Evolutionary conservation across 2,797 vertebrate genomes (phyloP).

Genomic region (Lutjanus campechanus): DNA sequence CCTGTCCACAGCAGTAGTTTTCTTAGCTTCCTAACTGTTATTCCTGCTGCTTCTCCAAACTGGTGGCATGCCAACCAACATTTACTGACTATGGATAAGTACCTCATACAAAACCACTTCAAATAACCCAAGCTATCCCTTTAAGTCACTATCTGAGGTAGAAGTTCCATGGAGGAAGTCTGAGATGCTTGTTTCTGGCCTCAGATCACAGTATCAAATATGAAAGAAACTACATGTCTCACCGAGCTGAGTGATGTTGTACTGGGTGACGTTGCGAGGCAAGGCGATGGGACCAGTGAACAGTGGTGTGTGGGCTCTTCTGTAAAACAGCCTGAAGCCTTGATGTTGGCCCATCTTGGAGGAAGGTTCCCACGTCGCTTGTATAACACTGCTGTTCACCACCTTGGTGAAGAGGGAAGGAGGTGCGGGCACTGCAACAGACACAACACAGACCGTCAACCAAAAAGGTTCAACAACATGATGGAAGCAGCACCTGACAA

Average conservation of each 20-base stretch:
- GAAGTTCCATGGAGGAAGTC: background rate
- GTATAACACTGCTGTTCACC: slow-evolving; percentile 90
- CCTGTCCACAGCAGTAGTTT: no score
- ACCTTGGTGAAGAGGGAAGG: slow-evolving; percentile 93
- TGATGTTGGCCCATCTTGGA: slow-evolving; percentile 92
- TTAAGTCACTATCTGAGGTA: background rate
- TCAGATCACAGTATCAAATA: background rate
- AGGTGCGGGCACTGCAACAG: slow-evolving; percentile 90
- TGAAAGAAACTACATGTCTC: slow-evolving; percentile 65
- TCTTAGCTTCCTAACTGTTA: no score
- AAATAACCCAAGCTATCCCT: no score
- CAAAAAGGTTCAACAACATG: slow-evolving; percentile 14
- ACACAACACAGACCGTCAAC: slow-evolving; percentile 25
- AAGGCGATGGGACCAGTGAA: slow-evolving; percentile 92
- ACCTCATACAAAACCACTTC: no score
- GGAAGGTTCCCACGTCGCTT: slow-evolving; percentile 93
- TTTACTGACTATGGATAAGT: no score
- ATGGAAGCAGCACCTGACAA: background rate
- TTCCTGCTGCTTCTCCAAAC: no score
- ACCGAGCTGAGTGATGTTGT: slow-evolving; percentile 95
- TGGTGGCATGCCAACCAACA: no score
- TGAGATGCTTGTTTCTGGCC: background rate
- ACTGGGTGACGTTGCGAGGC: slow-evolving; percentile 89
- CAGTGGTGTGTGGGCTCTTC: slow-evolving; percentile 87
- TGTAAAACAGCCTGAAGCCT: slow-evolving; percentile 95